Base-by-base conservation (phyloP, 2,113 vertebrate species). In the Mustela nigripes region DNA sequence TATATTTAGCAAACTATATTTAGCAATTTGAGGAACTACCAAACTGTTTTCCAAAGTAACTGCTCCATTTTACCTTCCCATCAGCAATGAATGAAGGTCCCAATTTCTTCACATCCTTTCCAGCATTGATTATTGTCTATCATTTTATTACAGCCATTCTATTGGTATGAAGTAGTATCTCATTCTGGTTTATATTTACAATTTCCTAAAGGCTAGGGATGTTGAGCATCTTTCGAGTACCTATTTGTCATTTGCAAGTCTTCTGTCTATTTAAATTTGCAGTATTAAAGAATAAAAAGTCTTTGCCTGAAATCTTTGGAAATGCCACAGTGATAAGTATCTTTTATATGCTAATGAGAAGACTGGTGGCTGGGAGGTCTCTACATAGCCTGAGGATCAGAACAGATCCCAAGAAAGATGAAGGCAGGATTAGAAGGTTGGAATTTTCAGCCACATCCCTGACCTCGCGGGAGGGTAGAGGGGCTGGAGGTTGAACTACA, bases 241-340 rank as follows among this genome's bases (percentile, higher is more conserved):
- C 74, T 81, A 39, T 63, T 65, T 1, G 24, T 39, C 15, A 73
- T 42, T 86, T 79, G 10, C 5, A 78, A n/a, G 15, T 60, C n/a
- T 89, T 95, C 11, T n/a, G 16, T 45, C 58, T 89, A 89, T 63
- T 76, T 42, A 95, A 48, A 92, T 97, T 14, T 81, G 4, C 76
- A 11, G 5, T 48, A 15, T 78, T 48, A 11, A 4, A 71, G 71
- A 62, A 60, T 26, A 73, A 74, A 74, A 69, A 39, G 24, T 14
- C 36, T 85, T 42, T n/a, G 21, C 31, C 65, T 74, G 90, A 76
- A 85, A 73, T 15, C 19, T 31, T 73, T 92, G 39, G 5, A 84
- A 33, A 67, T 18, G 42, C 31, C 56, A n/a, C 7, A 42, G 10
- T 84, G 33, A 42, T 69, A 69, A 69, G 33, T 69, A 69, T 69